Percentiles rank a stretch among this genome's conserved stretches.
These are phyloP conservation scores for Indri indri DNA, from an alignment of 2,113 vertebrate genomes.

Conservation along the genomic window DNA sequence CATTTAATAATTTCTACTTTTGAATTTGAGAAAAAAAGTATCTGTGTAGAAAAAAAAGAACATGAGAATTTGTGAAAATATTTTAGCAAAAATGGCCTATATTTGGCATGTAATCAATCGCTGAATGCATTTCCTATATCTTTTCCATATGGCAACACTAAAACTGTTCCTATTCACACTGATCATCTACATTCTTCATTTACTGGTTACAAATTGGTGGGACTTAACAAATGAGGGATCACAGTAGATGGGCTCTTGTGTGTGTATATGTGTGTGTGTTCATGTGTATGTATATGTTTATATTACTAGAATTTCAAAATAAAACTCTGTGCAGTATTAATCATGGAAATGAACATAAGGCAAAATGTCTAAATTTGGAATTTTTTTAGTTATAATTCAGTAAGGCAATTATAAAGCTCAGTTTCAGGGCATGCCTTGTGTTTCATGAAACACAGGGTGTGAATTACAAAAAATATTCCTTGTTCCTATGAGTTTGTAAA, in stretches of 20 bases:
- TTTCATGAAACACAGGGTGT: neutral
- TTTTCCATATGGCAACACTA: neutral
- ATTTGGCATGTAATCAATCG: neutral
- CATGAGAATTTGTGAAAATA: neutral
- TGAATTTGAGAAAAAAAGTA: neutral
- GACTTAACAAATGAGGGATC: neutral
- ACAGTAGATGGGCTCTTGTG: neutral
- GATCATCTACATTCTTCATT: neutral
- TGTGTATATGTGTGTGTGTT: neutral
- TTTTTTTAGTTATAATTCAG: neutral
- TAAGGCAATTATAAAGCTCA: neutral
- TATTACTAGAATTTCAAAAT: neutral
- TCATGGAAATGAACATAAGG: neutral
- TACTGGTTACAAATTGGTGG: neutral
- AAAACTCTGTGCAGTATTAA: neutral
- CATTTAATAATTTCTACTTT: neutral
- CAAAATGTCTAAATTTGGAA: neutral
- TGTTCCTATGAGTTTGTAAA: neutral
- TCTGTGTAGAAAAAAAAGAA: neutral
- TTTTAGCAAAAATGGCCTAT: neutral
- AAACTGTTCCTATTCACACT: neutral
- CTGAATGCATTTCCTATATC: neutral
- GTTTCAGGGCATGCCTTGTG: neutral
- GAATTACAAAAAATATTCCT: neutral
- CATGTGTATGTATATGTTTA: neutral